A percentile compares a stretch with the other conserved stretches of the same genome.
Conservation (phyloP, 2,113 vertebrate genomes). For the Tychaedon coryphoeus region DNA sequence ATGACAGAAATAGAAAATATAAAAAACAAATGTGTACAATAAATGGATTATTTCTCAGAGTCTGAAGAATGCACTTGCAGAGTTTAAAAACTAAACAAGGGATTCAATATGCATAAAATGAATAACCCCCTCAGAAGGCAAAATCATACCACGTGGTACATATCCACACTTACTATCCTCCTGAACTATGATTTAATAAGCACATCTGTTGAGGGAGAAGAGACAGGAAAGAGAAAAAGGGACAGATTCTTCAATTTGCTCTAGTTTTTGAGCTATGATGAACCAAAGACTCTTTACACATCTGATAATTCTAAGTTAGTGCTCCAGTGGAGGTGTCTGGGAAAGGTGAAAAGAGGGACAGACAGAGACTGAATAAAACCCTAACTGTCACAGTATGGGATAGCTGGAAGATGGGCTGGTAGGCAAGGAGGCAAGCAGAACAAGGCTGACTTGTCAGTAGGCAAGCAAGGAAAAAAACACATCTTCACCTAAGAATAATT, state of each 20-base stretch:
- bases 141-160: background rate
- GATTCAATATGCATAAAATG: background rate
- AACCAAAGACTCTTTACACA: background rate
- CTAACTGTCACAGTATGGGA: background rate
- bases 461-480: background rate
- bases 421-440: background rate
- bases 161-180: background rate
- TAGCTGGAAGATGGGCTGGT: background rate
- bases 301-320: background rate
- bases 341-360: background rate
- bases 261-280: background rate
- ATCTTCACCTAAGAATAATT: background rate
- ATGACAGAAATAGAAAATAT: background rate
- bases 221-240: background rate
- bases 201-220: background rate
- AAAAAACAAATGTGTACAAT: background rate
- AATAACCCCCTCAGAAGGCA: background rate
- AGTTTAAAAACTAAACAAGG: background rate
- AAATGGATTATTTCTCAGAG: background rate
- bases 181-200: background rate
- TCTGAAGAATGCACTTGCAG: background rate
- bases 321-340: fast-evolving
- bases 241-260: background rate
- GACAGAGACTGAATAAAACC: background rate
- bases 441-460: background rate